Conservation (phyloP, 2,888 invertebrate genomes). For the Adelphocoris suturalis region DNA sequence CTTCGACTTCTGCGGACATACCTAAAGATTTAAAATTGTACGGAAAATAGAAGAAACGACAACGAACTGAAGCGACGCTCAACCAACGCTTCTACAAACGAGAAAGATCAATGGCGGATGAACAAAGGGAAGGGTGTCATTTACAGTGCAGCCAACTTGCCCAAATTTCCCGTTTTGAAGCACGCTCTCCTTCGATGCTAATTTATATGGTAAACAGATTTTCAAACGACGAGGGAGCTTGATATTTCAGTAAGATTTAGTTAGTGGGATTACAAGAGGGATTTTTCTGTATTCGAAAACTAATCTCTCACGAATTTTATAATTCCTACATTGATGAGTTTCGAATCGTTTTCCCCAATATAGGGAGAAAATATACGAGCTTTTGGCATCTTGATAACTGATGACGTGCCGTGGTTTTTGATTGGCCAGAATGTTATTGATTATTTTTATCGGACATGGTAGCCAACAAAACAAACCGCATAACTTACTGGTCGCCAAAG, state of each 20-base stretch:
- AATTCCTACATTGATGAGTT: too few species aligned
- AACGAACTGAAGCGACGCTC: background rate
- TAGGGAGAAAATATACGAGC: background rate
- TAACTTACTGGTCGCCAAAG: too few species aligned
- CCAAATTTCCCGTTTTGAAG: background rate
- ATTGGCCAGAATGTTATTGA: background rate
- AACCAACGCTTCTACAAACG: background rate
- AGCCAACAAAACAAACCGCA: background rate
- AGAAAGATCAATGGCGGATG: background rate
- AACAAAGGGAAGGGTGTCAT: background rate
- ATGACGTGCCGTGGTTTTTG: background rate
- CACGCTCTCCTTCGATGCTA: too few species aligned
- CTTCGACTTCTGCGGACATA: constrained; percentile 13
- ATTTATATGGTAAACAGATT: too few species aligned
- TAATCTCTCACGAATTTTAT: too few species aligned
- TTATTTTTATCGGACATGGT: background rate
- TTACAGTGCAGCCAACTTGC: background rate
- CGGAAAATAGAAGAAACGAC: background rate
- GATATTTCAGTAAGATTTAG: too few species aligned
- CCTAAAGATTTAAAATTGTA: background rate
- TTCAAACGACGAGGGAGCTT: too few species aligned
- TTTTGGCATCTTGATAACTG: background rate
- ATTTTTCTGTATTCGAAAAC: too few species aligned
- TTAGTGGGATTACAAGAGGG: too few species aligned
- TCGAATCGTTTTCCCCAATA: background rate